A percentile compares a stretch with the other conserved stretches of the same genome.
These are phyloP conservation scores for Ennomos quercinarius DNA, from an alignment of 2,888 invertebrate species.

Conservation along the genomic window DNA sequence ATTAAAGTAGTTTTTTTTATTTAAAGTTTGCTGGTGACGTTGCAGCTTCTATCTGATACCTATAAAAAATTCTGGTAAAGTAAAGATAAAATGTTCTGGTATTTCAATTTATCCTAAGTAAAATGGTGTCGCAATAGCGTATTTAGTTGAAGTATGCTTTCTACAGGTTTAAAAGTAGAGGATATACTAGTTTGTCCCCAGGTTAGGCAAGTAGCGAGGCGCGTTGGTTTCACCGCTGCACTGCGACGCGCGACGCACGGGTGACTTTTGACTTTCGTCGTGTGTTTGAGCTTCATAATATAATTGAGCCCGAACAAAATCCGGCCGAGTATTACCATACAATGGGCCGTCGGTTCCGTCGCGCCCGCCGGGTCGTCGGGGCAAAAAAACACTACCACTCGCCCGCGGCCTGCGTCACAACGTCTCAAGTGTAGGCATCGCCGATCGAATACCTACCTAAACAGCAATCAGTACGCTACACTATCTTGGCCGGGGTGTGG, in stretches of 20 bases:
- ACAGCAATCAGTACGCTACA: constrained; percentile 3
- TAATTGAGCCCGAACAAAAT: constrained; percentile 84
- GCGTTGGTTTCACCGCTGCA: constrained; percentile 60
- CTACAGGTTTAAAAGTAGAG: constrained; percentile 2
- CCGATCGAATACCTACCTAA: constrained; percentile 45
- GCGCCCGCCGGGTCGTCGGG: constrained; percentile 81
- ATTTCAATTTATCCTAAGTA: too few species aligned
- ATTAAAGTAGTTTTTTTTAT: too few species aligned
- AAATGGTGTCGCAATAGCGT: too few species aligned
- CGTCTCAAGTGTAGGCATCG: constrained; percentile 16
- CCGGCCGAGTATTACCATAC: constrained; percentile 84
- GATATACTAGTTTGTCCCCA: background rate
- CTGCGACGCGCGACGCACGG: constrained; percentile 72
- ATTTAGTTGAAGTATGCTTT: constrained; percentile 15
- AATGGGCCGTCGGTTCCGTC: constrained; percentile 81
- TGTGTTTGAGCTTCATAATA: constrained; percentile 83
- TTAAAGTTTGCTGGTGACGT: too few species aligned
- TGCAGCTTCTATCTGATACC: too few species aligned
- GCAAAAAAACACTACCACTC: constrained; percentile 83
- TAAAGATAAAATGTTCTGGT: too few species aligned
- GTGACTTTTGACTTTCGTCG: constrained; percentile 83
- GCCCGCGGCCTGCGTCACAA: constrained; percentile 43
- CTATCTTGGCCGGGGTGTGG: constrained; percentile 21
- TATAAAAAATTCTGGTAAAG: too few species aligned
- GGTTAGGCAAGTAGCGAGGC: constrained; percentile 31